Conservation (phyloP, 2,797 vertebrate genomes). For the Chlorospingus flavigularis region DNA sequence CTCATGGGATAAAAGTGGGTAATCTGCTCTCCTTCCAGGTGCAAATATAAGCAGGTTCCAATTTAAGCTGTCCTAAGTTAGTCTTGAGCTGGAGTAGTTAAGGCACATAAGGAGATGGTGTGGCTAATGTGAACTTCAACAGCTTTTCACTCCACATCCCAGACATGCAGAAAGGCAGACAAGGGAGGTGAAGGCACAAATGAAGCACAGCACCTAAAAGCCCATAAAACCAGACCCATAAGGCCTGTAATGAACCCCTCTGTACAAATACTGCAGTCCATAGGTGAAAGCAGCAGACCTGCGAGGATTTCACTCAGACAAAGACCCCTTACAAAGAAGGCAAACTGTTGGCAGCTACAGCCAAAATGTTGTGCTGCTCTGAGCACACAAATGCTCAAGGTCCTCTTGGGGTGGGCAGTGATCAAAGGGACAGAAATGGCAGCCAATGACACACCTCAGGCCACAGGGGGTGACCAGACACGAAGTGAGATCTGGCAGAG, state of each 20-base stretch:
- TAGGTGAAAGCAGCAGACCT: neutral
- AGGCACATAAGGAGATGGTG: neutral
- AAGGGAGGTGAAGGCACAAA: neutral
- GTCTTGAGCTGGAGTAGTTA: neutral
- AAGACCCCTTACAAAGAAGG: neutral
- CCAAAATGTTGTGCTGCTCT: neutral
- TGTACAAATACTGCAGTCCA: neutral
- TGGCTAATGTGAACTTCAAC: neutral
- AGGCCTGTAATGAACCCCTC: neutral
- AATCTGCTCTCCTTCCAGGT: neutral
- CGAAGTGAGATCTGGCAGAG: neutral
- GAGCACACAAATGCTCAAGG: neutral
- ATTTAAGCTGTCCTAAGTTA: neutral
- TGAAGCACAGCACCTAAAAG: neutral
- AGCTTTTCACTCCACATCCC: neutral
- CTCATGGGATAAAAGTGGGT: neutral
- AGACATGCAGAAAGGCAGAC: neutral
- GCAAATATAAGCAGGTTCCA: neutral
- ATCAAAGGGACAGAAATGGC: neutral
- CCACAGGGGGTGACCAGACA: neutral
- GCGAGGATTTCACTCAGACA: neutral
- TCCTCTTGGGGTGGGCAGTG: neutral
- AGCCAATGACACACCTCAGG: neutral
- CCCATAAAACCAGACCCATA: neutral
- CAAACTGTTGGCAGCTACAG: neutral